Base-by-base conservation (phyloP, 1,140 invertebrate species). In the Colletes latitarsis region DNA sequence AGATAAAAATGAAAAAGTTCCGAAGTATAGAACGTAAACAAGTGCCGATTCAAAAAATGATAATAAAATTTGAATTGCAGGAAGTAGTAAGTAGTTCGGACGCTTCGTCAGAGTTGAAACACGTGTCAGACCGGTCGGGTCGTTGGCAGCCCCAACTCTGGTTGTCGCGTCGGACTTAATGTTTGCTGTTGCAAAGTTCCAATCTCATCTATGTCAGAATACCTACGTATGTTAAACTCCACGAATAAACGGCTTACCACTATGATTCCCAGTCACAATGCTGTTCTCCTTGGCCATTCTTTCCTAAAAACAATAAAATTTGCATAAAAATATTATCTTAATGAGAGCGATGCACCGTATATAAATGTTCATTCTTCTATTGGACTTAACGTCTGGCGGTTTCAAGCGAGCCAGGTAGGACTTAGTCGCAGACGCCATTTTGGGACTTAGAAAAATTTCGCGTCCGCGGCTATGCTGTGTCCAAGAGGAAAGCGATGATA, bases 361-460 rank as follows among this genome's bases (percentile, higher is more conserved):
- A 19, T 52, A 41, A 58, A 86, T 79, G 90, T 68, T 39, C 21
- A n/a, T 30, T 39, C 63, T 39, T 57, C 49, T 73, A 52, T 81
- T 4, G 60, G 57, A 77, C 68, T 81, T 80, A 73, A 71, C 76
- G 74, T 80, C 72, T 75, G 77, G 72, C 52, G 19, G 62, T 58
- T 43, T n/a, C 39, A 57, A 41, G 41, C 72, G 53, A 70, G 76
- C 71, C 78, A 92, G 89, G 88, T 87, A 92, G 95, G 94, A 95
- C 94, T 95, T 95, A 95, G 94, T 94, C 94, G 94, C 94, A 95
- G 96, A 96, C 96, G 96, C 96, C 96, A 96, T 96, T 96, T 96
- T 96, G 95, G 95, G 96, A 96, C 96, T 96, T 96, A 96, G 96
- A 96, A 96, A 96, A 96, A 94, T 96, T 96, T 95, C 93, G 94